Evolutionary conservation across 2,888 invertebrate genomes (phyloP), one percentile per base, ranked within the genome.

Genomic region (Cheilosia impressa): DNA sequence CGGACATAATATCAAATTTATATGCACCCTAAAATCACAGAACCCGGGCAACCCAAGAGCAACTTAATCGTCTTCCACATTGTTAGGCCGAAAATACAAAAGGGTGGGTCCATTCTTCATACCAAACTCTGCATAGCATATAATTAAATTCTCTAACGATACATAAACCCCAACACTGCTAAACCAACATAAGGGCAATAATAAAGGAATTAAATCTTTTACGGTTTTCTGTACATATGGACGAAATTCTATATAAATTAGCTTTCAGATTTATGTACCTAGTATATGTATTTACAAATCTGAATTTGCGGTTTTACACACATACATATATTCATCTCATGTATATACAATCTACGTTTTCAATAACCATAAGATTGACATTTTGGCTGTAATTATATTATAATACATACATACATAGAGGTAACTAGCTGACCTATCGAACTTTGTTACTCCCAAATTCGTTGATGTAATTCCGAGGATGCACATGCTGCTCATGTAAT

Each of bases 1-100:
- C 90, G 88, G 90, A 91, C 90, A 91, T 91, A 91, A 92, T 91
- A 90, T 91, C 89, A 90, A 90, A 91, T 92, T 91, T 91, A 92
- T 91, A 91, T 91, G 91, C 92, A 91, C 91, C 91, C 91, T 91
- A 89, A 78, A 79, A 50, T 52, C 34, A 31, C 34, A 63, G 45
- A 47, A 27, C 50, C 57, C 27, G 52, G 53, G 53, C 53, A 53
- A 41, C 38, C 38, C 41, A 31, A 50, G 22, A 63, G 63, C 34
- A 47, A 47, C 69, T 69, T 57, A 45, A 57, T 69, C 43, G 45
- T 22, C 45, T 57, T 57, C 45, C 57, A 22, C 47, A 69, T 34
- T 57, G 47, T n/a, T 34, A 5, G 24, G 31, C 27, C 2, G 17
- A 31, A 47, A 31, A 34, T 50, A 50, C n/a, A 58, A 19, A 47